Percentiles rank a stretch among this genome's conserved stretches.
phyloP scores from a whole-genome alignment of 1,140 invertebrate species.

The Caerostris darwini region DNA sequence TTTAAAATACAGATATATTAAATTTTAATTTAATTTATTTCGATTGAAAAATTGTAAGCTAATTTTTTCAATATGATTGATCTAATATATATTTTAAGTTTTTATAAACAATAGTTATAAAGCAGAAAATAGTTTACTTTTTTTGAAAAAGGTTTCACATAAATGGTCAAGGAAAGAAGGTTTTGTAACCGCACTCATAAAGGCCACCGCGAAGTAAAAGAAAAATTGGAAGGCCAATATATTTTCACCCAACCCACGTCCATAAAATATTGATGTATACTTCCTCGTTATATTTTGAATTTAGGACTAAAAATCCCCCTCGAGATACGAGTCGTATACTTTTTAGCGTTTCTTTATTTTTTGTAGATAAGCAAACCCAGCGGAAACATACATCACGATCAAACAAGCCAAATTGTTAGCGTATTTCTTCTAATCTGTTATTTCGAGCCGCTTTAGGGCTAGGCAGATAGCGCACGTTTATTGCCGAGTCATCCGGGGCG shows the following conservation, averaged over 20 bases:
- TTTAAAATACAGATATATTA: too few species aligned
- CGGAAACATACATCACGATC: constrained; percentile 52
- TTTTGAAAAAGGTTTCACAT: too few species aligned
- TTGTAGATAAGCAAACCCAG: not conserved
- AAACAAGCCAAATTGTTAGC: constrained; percentile 69
- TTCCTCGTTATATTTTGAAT: constrained; percentile 67
- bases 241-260: constrained; percentile 32
- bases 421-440: constrained; percentile 58
- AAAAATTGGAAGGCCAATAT: not conserved
- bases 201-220: too few species aligned
- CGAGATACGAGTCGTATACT: constrained; percentile 53
- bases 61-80: too few species aligned
- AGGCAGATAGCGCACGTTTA: constrained; percentile 57
- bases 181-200: too few species aligned
- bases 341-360: constrained; percentile 17
- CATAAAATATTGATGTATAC: constrained; percentile 62
- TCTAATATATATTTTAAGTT: too few species aligned
- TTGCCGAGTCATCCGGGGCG: constrained; percentile 50
- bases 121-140: too few species aligned
- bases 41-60: too few species aligned
- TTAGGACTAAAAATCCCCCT: constrained; percentile 60
- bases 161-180: too few species aligned
- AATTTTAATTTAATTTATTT: too few species aligned
- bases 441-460: not conserved
- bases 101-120: too few species aligned